Base-by-base conservation (phyloP, 2,113 vertebrate species). In the Actenoides hombroni region DNA sequence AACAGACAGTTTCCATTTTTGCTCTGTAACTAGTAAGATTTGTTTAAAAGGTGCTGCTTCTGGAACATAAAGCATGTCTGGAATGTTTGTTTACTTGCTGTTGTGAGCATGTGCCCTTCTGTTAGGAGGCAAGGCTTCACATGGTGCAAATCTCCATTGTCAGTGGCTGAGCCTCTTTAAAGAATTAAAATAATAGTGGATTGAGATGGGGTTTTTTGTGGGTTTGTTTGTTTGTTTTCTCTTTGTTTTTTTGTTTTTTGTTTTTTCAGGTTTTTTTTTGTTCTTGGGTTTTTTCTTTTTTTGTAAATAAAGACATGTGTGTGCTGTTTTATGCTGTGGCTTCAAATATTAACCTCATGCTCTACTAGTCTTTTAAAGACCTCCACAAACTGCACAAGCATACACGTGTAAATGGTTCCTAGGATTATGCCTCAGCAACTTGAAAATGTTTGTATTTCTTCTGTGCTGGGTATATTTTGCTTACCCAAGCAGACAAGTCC, bases 1-100 rank as follows among this genome's bases (percentile, higher is more conserved):
- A 98, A 94, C 96, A 97, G 98, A 98, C 97, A 98, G 96, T 97
- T 98, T 97, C 93, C 96, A 97, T 97, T 98, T 98, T 98, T 98
- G 94, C 89, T 98, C 96, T 96, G 95, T 97, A 98, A 97, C 97
- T 97, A 94, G 92, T 92, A 97, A 98, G 96, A 97, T 96, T 96
- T 97, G 92, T 96, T 98, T 96, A 95, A 98, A 97, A 97, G 94
- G 75, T 54, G 7, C 97, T 92, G 88, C 94, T 96, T 82, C 93
- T 97, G 93, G 91, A 97, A 96, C 93, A 93, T 87, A 92, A 92
- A 95, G 92, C 95, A 96, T 20, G 78, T 86, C 95, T 95, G 69
- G 95, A 97, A 97, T 97, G 94, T 94, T 79, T 97, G 94, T 97
- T 98, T 98, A 92, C 94, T 97, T 91, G 92, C 90, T 11, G 73